These are phyloP conservation scores for Caenorhabditis sp. DNA, from an alignment of 2,888 invertebrate genomes.

Conservation along the genomic window DNA sequence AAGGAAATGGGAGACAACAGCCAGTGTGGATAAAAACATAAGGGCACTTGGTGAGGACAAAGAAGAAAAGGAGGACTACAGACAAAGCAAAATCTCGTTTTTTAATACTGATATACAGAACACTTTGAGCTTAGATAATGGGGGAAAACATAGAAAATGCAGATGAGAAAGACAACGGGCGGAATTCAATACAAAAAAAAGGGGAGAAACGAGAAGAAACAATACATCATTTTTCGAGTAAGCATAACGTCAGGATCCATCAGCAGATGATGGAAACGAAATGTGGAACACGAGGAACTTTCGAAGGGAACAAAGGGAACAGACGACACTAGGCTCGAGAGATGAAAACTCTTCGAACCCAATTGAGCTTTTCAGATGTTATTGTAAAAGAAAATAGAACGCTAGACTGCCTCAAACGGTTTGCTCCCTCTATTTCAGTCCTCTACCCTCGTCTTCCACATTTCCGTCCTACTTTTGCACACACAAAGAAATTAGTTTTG, in stretches of 20 bases:
- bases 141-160: neutral
- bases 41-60: neutral
- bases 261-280: neutral
- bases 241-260: neutral
- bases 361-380: too few relatives aligned
- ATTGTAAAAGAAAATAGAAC: too few relatives aligned
- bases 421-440: neutral
- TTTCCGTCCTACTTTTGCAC: neutral
- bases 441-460: neutral
- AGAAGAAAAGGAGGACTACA: neutral
- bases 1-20: neutral
- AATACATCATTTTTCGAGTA: neutral
- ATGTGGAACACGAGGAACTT: too few relatives aligned
- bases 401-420: too few relatives aligned
- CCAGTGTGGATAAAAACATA: neutral
- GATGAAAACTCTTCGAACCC: too few relatives aligned
- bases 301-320: too few relatives aligned
- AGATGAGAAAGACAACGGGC: constrained; percentile 7
- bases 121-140: neutral
- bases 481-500: neutral
- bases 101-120: constrained; percentile 15
- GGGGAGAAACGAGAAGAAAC: neutral
- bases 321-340: too few relatives aligned
- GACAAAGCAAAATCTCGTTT: neutral
- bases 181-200: neutral